These are phyloP conservation scores for Macquaria australasica DNA, from an alignment of 2,113 vertebrate genomes.

Conservation along the genomic window DNA sequence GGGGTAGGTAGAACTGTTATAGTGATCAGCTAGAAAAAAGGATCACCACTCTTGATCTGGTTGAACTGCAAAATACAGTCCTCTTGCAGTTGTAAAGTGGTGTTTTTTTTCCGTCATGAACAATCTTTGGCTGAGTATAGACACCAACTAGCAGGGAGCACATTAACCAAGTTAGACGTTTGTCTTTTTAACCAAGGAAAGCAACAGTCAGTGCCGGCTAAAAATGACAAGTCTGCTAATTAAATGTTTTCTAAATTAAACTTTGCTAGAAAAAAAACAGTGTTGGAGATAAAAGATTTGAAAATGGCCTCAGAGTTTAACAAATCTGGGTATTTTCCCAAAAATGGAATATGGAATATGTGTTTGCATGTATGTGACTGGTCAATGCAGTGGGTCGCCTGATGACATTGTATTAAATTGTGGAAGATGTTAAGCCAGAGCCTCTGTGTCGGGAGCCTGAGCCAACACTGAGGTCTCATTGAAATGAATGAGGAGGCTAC, in stretches of 20 bases:
- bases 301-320: too few relatives aligned
- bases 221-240: background rate
- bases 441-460: background rate
- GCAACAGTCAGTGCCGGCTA: background rate
- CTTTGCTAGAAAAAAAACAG: too few relatives aligned
- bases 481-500: background rate
- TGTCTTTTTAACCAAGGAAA: too few relatives aligned
- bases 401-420: background rate
- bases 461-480: background rate
- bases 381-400: background rate
- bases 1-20: too few relatives aligned
- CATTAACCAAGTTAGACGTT: too few relatives aligned
- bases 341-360: background rate
- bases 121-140: too few relatives aligned
- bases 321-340: background rate
- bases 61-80: too few relatives aligned
- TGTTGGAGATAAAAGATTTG: too few relatives aligned
- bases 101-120: too few relatives aligned
- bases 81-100: too few relatives aligned
- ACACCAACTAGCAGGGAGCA: background rate
- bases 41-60: too few relatives aligned
- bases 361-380: background rate
- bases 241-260: background rate
- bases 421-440: background rate
- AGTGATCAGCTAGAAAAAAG: too few relatives aligned